These are phyloP conservation scores for Agrochola lota DNA, from an alignment of 2,888 invertebrate genomes.

Conservation along the genomic window DNA sequence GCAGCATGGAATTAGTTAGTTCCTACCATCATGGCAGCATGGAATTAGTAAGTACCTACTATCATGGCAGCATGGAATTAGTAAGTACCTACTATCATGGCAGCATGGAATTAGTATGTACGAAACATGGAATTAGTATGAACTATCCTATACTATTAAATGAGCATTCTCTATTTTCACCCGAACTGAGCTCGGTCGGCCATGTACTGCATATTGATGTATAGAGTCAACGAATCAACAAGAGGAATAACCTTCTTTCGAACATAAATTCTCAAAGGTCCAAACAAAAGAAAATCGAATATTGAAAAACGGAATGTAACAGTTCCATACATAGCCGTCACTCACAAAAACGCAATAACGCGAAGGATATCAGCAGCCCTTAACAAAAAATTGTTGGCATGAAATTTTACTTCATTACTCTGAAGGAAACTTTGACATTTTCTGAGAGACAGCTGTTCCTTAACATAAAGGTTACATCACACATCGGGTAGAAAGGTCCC, in stretches of 20 bases:
- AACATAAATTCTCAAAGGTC: not conserved
- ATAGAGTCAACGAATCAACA: not conserved
- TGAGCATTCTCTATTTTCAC: no score
- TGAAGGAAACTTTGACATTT: conserved; percentile 64
- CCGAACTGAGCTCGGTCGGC: no score
- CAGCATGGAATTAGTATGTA: no score
- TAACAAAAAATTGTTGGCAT: conserved; percentile 63
- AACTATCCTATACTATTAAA: no score
- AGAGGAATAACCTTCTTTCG: not conserved
- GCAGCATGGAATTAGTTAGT: no score
- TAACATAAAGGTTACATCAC: conserved; percentile 58
- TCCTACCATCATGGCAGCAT: no score
- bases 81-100: no score
- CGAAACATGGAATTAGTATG: no score
- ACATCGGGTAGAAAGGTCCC: conserved; percentile 49
- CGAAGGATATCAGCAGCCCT: conserved; percentile 21
- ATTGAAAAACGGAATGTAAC: conserved; percentile 21
- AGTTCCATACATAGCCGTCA: conserved; percentile 38
- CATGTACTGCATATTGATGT: no score
- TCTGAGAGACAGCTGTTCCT: conserved; percentile 66
- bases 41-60: no score
- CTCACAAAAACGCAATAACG: conserved; percentile 55
- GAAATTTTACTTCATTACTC: conserved; percentile 69
- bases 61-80: no score
- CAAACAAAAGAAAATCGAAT: conserved; percentile 16